Evolutionary conservation across 1,140 invertebrate genomes (phyloP), one percentile per base, ranked within the genome.

Genomic region (Streblospio benedicti): DNA sequence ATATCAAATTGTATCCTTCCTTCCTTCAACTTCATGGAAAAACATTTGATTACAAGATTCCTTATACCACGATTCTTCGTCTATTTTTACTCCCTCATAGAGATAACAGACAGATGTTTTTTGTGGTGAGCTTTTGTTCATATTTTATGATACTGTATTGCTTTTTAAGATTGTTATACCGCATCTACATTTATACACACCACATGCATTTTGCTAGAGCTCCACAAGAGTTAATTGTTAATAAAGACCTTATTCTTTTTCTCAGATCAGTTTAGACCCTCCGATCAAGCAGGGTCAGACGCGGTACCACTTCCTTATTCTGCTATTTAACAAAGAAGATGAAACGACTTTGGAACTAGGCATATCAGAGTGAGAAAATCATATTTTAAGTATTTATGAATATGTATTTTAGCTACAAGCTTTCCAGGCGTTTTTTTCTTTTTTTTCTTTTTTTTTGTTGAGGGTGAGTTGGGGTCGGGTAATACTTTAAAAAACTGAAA

Each of bases 271-370:
- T 65, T 82, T 99, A 65, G 95, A 99, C 84, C 96, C 96, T 27
- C 96, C 97, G 0, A 98, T 99, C 64, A 98, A 98, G 75, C 97
- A 99, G 78, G 97, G 97, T 65, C 96, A 99, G 79, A 99, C 97
- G 0, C 66, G 78, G 49, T 85, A 85, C 68, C 94, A 96, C 68
- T 99, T 92, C 76, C 80, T 99, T 25, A 94, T 98, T 23, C 81
- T 99, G 33, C 78, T 97, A 2, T 99, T 99, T 76, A 87, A 87
- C 38, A 89, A 91, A 71, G 82, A 81, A 43, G 93, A 98, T 72
- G 91, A 97, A 72, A 89, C 87, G 14, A 87, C 88, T n/a, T 83
- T 98, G 61, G 93, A 97, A 78, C 76, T 98, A 58, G 89, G 88
- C 5, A 86, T 96, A 60, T 84, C 88, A 30, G 92, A 98, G 85